Conservation (phyloP, 2,888 invertebrate genomes). For the Beris chalybata region DNA sequence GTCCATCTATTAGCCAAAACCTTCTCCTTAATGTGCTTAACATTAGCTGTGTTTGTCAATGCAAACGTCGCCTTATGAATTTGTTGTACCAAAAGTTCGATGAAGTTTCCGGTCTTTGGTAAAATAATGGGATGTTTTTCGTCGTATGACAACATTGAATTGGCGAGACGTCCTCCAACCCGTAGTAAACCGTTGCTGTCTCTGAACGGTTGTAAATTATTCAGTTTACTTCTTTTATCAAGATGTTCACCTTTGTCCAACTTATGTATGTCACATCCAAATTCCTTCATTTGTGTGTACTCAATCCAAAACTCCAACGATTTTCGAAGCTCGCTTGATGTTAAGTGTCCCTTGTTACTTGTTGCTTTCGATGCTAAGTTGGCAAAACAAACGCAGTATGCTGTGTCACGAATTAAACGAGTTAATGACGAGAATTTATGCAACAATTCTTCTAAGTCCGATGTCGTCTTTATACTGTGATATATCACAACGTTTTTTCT, state of each 20-base stretch:
- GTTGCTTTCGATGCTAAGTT: background rate
- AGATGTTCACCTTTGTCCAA: too few species aligned
- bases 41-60: background rate
- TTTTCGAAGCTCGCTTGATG: background rate
- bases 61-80: background rate
- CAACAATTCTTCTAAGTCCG: too few species aligned
- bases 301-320: background rate
- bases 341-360: background rate
- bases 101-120: background rate
- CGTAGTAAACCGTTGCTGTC: background rate
- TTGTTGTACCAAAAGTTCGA: background rate
- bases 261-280: background rate
- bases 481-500: too few species aligned
- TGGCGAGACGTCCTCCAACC: background rate
- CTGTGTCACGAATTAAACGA: background rate
- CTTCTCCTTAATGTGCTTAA: background rate
- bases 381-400: background rate
- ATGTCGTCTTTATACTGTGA: too few species aligned
- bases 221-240: too few species aligned
- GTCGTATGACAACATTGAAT: conserved; percentile 1
- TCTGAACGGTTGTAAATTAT: background rate
- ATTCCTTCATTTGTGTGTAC: background rate
- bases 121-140: background rate
- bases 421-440: too few species aligned
- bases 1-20: background rate